Evolutionary conservation across 1,140 invertebrate genomes (phyloP).

Genomic region (Globodera rostochiensis): DNA sequence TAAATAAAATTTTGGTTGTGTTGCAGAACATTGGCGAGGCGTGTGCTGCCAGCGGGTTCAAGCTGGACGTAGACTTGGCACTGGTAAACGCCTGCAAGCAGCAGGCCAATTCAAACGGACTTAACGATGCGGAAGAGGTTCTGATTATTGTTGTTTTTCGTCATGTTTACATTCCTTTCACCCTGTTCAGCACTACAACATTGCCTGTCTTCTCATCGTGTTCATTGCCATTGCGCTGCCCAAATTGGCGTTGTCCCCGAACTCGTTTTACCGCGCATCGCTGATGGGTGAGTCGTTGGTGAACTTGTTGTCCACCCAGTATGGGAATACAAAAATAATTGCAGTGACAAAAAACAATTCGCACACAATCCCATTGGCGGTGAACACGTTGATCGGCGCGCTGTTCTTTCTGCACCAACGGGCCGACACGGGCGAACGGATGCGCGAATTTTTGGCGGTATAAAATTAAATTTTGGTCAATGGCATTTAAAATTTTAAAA

Average conservation of each 20-base stretch:
- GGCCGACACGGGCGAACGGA: constrained; percentile 91
- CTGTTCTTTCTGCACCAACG: constrained; percentile 91
- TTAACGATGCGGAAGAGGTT: constrained; percentile 47
- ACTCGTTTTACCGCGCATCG: constrained; percentile 76
- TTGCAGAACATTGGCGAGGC: constrained; percentile 84
- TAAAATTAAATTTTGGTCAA: background rate
- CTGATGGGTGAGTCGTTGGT: constrained; percentile 74
- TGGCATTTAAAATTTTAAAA: background rate
- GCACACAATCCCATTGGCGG: constrained; percentile 91
- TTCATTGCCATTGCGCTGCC: constrained; percentile 97
- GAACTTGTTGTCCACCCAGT: background rate
- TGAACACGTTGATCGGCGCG: constrained; percentile 92
- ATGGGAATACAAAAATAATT: background rate
- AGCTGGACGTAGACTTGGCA: constrained; percentile 90
- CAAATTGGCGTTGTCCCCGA: constrained; percentile 86
- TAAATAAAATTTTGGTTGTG: background rate
- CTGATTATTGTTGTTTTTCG: background rate
- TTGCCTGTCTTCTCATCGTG: constrained; percentile 94
- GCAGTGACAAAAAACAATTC: constrained; percentile 80
- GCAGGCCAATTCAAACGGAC: constrained; percentile 76
- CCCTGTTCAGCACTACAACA: constrained; percentile 78
- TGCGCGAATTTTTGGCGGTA: constrained; percentile 92
- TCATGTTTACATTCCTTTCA: background rate
- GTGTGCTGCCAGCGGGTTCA: constrained; percentile 89
- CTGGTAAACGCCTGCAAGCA: constrained; percentile 80